Evolutionary conservation across 2,113 vertebrate species (phyloP).

Genomic region (Ailuropoda melanoleuca): DNA sequence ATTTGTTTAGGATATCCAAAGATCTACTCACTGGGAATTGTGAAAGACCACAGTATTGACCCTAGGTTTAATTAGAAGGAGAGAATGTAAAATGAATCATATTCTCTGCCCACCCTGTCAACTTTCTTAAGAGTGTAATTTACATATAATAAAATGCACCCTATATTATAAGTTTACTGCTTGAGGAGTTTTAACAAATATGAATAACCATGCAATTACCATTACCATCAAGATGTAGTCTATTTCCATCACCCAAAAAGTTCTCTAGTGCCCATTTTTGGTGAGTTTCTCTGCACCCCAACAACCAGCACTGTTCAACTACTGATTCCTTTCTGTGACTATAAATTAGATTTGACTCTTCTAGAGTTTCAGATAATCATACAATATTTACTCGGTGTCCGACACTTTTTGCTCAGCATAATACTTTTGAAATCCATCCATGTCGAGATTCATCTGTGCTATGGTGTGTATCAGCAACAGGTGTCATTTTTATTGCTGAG

Average conservation of each 20-base stretch:
- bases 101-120: background rate
- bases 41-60: background rate
- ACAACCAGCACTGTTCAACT: background rate
- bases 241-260: background rate
- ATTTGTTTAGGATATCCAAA: background rate
- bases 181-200: constrained; percentile 14
- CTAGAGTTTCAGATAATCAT: background rate
- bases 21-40: background rate
- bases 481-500: background rate
- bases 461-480: background rate
- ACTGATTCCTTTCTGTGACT: background rate
- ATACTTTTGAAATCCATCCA: background rate
- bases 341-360: background rate
- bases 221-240: background rate
- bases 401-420: background rate
- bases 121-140: constrained; percentile 14
- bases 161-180: background rate
- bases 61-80: constrained; percentile 9
- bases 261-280: background rate
- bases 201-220: background rate
- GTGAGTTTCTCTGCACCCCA: background rate
- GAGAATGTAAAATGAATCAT: background rate
- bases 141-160: background rate
- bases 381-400: background rate
- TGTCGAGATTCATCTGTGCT: background rate